phyloP scores from a whole-genome alignment of 1,140 invertebrate species.

The Apocrypta bakeri region DNA sequence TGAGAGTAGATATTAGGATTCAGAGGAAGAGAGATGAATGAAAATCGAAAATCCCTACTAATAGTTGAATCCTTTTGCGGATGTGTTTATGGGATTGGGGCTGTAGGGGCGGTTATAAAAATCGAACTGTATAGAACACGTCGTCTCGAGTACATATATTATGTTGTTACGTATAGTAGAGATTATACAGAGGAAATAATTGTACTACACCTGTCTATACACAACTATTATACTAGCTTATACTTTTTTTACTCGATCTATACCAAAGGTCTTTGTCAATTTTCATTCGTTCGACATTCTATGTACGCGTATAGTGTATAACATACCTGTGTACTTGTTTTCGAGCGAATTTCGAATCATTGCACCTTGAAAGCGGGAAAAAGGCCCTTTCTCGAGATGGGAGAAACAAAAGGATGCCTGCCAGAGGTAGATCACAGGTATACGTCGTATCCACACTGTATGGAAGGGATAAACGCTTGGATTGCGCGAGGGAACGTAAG shows the following conservation, averaged over 20 bases:
- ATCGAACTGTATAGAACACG: too few species aligned
- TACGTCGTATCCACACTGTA: too few species aligned
- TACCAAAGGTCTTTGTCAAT: background rate
- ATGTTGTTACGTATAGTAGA: too few species aligned
- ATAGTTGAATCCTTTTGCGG: background rate
- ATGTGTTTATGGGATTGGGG: background rate
- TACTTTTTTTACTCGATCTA: slow-evolving; percentile 3
- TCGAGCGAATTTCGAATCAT: background rate
- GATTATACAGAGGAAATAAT: background rate
- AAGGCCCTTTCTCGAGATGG: background rate
- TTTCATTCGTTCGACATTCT: background rate
- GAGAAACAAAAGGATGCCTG: too few species aligned
- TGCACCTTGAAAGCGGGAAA: background rate
- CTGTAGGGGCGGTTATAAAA: too few species aligned
- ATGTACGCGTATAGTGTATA: too few species aligned
- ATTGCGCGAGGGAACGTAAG: background rate
- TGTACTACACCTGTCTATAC: background rate
- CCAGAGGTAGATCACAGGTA: background rate
- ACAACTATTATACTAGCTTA: background rate
- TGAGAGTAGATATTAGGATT: background rate
- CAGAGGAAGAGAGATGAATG: background rate
- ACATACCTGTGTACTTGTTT: background rate
- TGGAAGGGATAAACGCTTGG: background rate
- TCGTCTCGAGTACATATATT: background rate
- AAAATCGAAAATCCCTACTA: background rate